Conservation (phyloP, 2,113 vertebrate species). For the Prinia subflava region DNA sequence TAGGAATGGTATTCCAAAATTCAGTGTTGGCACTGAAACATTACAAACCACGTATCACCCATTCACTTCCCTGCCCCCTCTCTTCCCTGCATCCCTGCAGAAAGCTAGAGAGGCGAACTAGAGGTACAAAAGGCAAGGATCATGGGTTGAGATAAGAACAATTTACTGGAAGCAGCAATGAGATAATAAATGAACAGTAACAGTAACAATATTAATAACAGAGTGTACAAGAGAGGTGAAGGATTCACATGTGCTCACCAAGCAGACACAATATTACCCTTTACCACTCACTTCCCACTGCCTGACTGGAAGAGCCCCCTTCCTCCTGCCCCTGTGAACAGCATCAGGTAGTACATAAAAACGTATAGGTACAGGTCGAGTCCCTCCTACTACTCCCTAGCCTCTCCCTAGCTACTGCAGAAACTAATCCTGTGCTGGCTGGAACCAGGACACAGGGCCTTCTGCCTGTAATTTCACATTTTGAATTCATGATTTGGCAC, state of each 20-base stretch:
- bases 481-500: not conserved
- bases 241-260: not conserved
- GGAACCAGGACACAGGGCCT: not conserved
- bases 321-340: not conserved
- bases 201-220: not conserved
- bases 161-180: not conserved
- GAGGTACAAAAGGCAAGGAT: not conserved
- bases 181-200: not conserved
- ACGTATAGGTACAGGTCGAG: not conserved
- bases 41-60: not conserved
- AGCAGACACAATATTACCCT: accelerated
- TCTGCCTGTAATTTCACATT: not conserved
- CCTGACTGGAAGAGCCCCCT: not conserved
- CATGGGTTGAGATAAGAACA: accelerated
- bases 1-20: not conserved
- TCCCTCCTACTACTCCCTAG: not conserved
- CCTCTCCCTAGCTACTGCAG: not conserved
- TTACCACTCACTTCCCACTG: accelerated
- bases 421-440: not conserved
- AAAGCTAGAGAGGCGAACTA: not conserved
- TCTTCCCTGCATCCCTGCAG: no score
- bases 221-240: not conserved
- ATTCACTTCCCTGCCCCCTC: not conserved
- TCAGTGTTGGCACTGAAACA: not conserved
- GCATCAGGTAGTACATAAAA: not conserved